Base-by-base conservation (phyloP, 1,140 invertebrate genomes). In the Notospermus geniculatus region DNA sequence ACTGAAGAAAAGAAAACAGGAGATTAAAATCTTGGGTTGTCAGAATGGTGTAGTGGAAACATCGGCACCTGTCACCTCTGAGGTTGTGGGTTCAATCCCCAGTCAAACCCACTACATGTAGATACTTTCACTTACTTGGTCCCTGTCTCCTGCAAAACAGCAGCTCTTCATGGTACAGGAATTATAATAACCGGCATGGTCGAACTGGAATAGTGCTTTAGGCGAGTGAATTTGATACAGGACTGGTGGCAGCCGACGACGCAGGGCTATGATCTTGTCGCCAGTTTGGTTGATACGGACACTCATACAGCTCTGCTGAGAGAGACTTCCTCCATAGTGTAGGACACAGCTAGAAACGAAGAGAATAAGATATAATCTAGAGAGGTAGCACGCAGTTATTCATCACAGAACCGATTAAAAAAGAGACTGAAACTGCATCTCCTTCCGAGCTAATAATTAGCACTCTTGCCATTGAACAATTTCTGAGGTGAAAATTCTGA, bases 81-180 rank as follows among this genome's bases (percentile, higher is more conserved):
- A n/a, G n/a, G n/a, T n/a, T n/a, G n/a, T n/a, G n/a, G n/a, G n/a
- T n/a, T n/a, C n/a, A n/a, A n/a, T n/a, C n/a, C n/a, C n/a, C n/a
- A n/a, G n/a, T n/a, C n/a, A n/a, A n/a, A n/a, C n/a, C n/a, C n/a
- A n/a, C n/a, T n/a, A n/a, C n/a, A n/a, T n/a, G n/a, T n/a, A n/a
- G n/a, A n/a, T n/a, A n/a, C n/a, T n/a, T n/a, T 19, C 45, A 53
- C 60, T 55, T 50, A 81, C 79, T 73, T 82, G 88, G 76, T 96
- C 93, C 45, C 88, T 85, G 5, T 88, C 87, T 0, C 93, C 94
- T n/a, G 91, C 93, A 84, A 97, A 97, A 55, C 88, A 90, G 72
- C 93, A 95, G 62, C 91, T 95, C 80, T 97, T 97, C 92, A 97
- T 95, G 0, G 94, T 97, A 77, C 93, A 97, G 1, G 92, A 94